These are phyloP conservation scores for Geococcyx californianus DNA, from an alignment of 2,113 vertebrate genomes.

Conservation along the genomic window DNA sequence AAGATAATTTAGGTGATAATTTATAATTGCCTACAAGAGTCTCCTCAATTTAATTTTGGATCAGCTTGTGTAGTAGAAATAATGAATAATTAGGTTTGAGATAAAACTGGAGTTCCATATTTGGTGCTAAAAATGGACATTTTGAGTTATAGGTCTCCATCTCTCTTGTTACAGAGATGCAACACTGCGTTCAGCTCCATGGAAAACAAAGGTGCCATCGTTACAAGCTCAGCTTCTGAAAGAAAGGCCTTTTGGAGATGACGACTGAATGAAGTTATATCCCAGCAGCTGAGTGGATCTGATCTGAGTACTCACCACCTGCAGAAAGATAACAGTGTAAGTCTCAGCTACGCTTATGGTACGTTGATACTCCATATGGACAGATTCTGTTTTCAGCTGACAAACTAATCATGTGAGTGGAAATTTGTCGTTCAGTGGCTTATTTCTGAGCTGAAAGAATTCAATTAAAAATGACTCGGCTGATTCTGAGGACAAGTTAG, in stretches of 20 bases:
- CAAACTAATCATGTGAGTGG: background rate
- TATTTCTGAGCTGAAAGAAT: slow-evolving; percentile 11
- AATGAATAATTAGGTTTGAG: background rate
- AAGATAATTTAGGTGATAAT: background rate
- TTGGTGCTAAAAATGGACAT: background rate
- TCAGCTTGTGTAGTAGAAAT: background rate
- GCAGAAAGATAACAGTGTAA: background rate
- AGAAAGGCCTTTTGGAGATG: background rate
- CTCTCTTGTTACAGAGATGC: background rate
- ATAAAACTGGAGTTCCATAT: background rate
- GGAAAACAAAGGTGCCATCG: background rate
- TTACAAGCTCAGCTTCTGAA: background rate
- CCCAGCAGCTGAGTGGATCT: background rate
- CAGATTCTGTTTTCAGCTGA: background rate
- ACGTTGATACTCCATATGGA: background rate
- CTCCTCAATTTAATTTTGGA: slow-evolving; percentile 3
- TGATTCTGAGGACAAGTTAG: background rate
- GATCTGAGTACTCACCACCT: background rate
- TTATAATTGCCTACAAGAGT: background rate
- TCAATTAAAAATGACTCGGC: slow-evolving; percentile 14
- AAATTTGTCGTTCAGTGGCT: slow-evolving; percentile 13
- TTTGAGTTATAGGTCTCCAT: background rate
- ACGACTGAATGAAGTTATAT: background rate
- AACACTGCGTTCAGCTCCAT: background rate
- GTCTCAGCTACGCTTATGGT: background rate